These are phyloP conservation scores for Propithecus perrieri DNA, from an alignment of 2,797 vertebrate genomes.

Conservation along the genomic window DNA sequence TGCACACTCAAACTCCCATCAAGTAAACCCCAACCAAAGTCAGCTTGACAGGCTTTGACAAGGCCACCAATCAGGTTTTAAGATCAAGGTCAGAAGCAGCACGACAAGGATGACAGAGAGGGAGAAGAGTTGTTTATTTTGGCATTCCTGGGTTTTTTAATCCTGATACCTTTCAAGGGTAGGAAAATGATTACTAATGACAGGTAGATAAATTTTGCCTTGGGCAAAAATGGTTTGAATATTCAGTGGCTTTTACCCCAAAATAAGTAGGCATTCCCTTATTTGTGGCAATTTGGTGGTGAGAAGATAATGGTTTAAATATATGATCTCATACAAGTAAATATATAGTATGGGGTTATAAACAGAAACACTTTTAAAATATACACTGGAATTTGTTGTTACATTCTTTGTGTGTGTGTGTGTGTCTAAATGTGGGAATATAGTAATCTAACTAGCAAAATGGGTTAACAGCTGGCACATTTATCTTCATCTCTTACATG, in stretches of 20 bases:
- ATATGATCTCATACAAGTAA: slow-evolving; percentile 14
- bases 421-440: background rate
- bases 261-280: background rate
- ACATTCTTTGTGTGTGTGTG: background rate
- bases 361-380: slow-evolving; percentile 30
- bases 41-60: background rate
- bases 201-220: background rate
- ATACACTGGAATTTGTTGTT: background rate
- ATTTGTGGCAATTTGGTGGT: background rate
- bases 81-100: background rate
- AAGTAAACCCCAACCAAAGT: background rate
- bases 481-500: slow-evolving; percentile 25
- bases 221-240: slow-evolving; percentile 21
- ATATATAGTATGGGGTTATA: background rate
- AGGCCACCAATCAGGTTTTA: background rate
- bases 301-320: slow-evolving; percentile 24
- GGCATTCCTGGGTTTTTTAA: background rate
- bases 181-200: background rate
- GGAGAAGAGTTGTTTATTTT: background rate
- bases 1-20: background rate
- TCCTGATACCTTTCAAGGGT: background rate
- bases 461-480: background rate
- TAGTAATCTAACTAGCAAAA: background rate
- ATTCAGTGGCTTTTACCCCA: background rate
- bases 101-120: background rate